A percentile compares a stretch with the other conserved stretches of the same genome.
Conservation (phyloP, 2,113 vertebrate genomes). For the Macaca nemestrina region DNA sequence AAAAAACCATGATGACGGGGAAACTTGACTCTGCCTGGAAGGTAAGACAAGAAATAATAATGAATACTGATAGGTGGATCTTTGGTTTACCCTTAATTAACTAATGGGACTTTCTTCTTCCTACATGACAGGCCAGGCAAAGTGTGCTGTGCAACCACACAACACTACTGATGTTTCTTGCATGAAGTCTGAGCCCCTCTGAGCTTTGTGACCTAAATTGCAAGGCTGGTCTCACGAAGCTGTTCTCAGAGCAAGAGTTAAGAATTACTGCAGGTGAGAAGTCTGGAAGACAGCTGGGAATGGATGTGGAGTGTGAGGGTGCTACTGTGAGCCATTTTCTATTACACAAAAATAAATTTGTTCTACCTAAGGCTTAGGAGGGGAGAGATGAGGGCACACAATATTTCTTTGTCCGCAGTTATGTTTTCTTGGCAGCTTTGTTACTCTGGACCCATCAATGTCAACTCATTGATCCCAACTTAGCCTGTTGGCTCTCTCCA, state of each 20-base stretch:
- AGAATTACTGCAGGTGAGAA: slow-evolving; percentile 33
- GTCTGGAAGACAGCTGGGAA: slow-evolving; percentile 16
- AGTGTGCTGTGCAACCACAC: neutral
- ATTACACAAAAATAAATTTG: slow-evolving; percentile 56
- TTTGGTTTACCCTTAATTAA: neutral
- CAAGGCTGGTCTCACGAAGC: neutral
- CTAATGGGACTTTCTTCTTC: no score
- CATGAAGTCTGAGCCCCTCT: neutral
- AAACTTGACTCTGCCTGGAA: neutral
- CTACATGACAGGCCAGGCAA: neutral
- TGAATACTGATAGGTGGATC: neutral
- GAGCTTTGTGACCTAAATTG: neutral
- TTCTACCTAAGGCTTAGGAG: slow-evolving; percentile 36
- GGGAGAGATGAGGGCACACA: slow-evolving; percentile 35
- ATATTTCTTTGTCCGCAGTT: slow-evolving; percentile 54
- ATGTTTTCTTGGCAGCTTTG: slow-evolving; percentile 62
- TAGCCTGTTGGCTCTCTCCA: slow-evolving; percentile 33
- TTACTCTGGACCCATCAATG: slow-evolving; percentile 48
- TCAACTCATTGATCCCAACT: slow-evolving; percentile 59
- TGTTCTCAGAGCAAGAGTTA: neutral
- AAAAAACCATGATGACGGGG: neutral
- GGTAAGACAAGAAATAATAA: neutral
- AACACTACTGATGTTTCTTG: neutral
- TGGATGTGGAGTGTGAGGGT: neutral
- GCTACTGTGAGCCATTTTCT: slow-evolving; percentile 44